These are phyloP conservation scores for Dinocampus coccinellae DNA, from an alignment of 2,888 invertebrate genomes.

Conservation along the genomic window DNA sequence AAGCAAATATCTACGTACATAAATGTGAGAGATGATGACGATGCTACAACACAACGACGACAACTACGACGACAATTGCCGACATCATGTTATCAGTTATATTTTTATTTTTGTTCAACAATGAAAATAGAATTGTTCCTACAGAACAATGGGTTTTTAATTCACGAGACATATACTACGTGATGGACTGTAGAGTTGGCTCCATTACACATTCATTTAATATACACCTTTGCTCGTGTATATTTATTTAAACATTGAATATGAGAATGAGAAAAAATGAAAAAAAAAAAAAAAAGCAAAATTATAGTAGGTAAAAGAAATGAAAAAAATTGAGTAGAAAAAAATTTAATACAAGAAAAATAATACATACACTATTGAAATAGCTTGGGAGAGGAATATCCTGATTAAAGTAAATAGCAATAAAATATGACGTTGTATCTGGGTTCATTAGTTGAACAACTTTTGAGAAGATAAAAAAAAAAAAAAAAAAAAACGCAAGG, in stretches of 20 bases:
- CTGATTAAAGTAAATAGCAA: neutral
- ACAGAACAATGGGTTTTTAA: slow-evolving; percentile 34
- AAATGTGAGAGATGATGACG: slow-evolving; percentile 14
- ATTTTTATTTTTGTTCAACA: slow-evolving; percentile 30
- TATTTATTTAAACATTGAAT: neutral
- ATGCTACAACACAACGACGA: slow-evolving; percentile 1
- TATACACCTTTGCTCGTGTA: neutral
- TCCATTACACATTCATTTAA: neutral
- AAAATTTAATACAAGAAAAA: neutral
- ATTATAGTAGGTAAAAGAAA: slow-evolving; percentile 6
- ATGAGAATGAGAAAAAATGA: neutral
- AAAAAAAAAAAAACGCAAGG: neutral
- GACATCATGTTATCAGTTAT: slow-evolving; percentile 29
- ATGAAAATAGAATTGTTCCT: slow-evolving; percentile 34
- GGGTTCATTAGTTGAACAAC: neutral
- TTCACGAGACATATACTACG: slow-evolving; percentile 28
- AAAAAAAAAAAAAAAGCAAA: neutral
- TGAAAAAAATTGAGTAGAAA: neutral
- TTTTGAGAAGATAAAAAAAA: neutral
- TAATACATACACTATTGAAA: neutral
- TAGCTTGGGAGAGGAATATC: neutral
- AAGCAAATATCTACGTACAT: slow-evolving; percentile 8
- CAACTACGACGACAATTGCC: slow-evolving; percentile 19
- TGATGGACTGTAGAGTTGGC: slow-evolving; percentile 27
- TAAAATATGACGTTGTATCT: neutral